Evolutionary conservation across 2,113 vertebrate species (phyloP).

Genomic region (Xenus cinereus): DNA sequence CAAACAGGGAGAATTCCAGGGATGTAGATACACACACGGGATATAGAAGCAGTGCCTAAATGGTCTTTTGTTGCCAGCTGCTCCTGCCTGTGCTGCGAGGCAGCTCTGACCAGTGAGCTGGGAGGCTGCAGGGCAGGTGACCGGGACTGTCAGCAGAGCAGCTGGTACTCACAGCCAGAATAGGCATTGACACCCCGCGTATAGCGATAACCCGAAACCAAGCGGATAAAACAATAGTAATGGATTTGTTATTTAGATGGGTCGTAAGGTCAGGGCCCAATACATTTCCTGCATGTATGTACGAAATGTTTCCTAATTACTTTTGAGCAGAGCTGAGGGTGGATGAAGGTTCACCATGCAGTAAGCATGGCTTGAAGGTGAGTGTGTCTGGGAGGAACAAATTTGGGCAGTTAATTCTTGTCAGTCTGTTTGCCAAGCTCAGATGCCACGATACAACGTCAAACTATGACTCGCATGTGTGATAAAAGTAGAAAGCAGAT

Average conservation of each 20-base stretch:
- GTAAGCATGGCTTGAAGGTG: background rate
- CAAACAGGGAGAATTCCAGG: background rate
- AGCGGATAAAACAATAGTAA: background rate
- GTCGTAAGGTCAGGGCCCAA: background rate
- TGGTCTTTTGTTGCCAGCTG: background rate
- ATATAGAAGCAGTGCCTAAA: background rate
- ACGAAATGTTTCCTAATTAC: background rate
- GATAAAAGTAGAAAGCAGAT: background rate
- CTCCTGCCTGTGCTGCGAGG: background rate
- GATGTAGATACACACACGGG: background rate
- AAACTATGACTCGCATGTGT: background rate
- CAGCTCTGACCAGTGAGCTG: fast-evolving
- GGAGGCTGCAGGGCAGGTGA: background rate
- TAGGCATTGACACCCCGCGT: background rate
- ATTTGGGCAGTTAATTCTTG: background rate
- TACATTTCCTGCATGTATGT: background rate
- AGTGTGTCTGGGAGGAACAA: background rate
- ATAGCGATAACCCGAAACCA: background rate
- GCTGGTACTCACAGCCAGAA: background rate
- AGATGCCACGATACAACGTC: background rate
- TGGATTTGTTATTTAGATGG: background rate
- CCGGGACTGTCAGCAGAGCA: background rate
- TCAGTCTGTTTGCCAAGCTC: background rate
- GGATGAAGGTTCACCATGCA: background rate
- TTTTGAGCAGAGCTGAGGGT: background rate